Percentiles rank a stretch among this genome's conserved stretches.
Evolutionary conservation across 2,113 vertebrate species (phyloP).

Genomic region (Clarias gariepinus): DNA sequence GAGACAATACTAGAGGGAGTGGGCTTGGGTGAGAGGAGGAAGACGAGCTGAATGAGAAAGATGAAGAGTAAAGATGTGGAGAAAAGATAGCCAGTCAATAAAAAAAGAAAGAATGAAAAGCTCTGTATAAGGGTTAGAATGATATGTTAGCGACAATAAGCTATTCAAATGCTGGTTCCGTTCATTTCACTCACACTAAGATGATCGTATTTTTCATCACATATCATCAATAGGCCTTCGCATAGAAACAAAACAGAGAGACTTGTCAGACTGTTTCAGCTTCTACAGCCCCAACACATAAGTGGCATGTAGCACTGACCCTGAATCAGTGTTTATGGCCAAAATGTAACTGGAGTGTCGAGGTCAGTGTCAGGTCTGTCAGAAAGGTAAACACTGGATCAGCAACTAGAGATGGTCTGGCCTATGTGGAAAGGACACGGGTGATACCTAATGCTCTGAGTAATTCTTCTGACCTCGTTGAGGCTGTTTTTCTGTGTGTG

Average conservation of each 20-base stretch:
- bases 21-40: not conserved
- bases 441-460: slow-evolving; percentile 65
- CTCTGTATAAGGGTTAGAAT: not conserved
- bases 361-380: slow-evolving; percentile 61
- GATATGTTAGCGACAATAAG: not conserved
- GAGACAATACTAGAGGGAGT: not conserved
- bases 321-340: slow-evolving; percentile 36
- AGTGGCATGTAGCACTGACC: slow-evolving; percentile 22
- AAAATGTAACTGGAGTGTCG: slow-evolving; percentile 49
- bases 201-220: slow-evolving; percentile 3
- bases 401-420: slow-evolving; percentile 56
- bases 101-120: slow-evolving; percentile 14
- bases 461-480: slow-evolving; percentile 67
- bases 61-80: not conserved
- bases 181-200: not conserved
- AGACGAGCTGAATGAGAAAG: not conserved
- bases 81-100: not conserved
- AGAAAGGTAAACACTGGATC: slow-evolving; percentile 61
- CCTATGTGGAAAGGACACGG: slow-evolving; percentile 68
- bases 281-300: slow-evolving; percentile 13
- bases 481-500: slow-evolving; percentile 29
- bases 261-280: slow-evolving; percentile 2
- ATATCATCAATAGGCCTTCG: not conserved
- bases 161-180: not conserved
- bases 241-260: not conserved